phyloP scores from a whole-genome alignment of 2,888 invertebrate species.

The Chrysolina haemoptera region DNA sequence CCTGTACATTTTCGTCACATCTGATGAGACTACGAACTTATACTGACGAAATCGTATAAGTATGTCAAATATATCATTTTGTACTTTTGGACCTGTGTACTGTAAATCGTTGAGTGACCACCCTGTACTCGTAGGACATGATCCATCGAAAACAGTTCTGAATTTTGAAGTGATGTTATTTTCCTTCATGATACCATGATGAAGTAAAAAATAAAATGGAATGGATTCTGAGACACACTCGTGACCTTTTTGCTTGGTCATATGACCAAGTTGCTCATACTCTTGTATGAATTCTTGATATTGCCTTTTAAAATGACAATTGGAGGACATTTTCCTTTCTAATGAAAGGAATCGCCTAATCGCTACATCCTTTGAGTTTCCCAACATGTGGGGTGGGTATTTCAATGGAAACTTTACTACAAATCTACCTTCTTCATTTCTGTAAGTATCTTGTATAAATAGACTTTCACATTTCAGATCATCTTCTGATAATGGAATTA shows the following conservation, averaged over 20 bases:
- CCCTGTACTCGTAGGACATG: conserved; percentile 9
- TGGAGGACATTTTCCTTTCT: conserved; percentile 30
- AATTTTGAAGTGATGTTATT: conserved; percentile 24
- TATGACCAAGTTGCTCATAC: conserved; percentile 29
- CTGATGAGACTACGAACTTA: conserved; percentile 33
- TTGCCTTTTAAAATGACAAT: not conserved
- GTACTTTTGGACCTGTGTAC: conserved; percentile 24
- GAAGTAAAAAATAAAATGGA: conserved; percentile 14
- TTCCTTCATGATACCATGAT: conserved; percentile 20
- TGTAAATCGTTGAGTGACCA: conserved; percentile 29
- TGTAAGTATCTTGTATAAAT: conserved; percentile 28
- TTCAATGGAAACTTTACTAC: conserved; percentile 37
- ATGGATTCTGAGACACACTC: too few species aligned
- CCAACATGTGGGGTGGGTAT: conserved; percentile 23
- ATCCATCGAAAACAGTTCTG: conserved; percentile 20
- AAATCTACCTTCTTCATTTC: conserved; percentile 32
- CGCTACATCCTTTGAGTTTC: conserved; percentile 31
- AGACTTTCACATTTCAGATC: conserved; percentile 28
- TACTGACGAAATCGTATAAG: conserved; percentile 29
- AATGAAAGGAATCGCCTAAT: conserved; percentile 28
- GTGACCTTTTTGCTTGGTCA: conserved; percentile 22
- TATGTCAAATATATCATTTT: conserved; percentile 26
- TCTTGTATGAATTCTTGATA: not conserved
- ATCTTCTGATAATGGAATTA: conserved; percentile 15
- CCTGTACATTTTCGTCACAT: conserved; percentile 35